A percentile compares a stretch with the other conserved stretches of the same genome.
Conservation (phyloP, 1,140 invertebrate species). For the Helicoverpa zea region DNA sequence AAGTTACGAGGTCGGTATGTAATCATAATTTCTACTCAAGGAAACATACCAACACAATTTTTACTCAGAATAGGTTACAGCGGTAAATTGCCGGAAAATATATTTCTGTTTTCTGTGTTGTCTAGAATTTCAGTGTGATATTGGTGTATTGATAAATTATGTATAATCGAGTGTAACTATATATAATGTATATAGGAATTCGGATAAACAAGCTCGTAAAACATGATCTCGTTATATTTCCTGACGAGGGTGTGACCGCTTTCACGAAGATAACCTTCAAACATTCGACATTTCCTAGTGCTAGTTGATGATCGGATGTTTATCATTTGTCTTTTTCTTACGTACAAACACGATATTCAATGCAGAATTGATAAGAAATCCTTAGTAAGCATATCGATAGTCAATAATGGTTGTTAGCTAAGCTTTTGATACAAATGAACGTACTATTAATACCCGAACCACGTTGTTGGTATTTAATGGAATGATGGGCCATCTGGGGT, state of each 20-base stretch:
- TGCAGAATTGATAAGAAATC: not conserved
- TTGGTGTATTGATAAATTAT: slow-evolving; percentile 15
- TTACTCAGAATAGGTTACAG: not conserved
- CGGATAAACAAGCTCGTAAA: slow-evolving; percentile 60
- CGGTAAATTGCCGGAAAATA: not conserved
- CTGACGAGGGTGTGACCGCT: slow-evolving; percentile 60
- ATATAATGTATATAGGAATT: slow-evolving; percentile 42
- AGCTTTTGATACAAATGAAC: not conserved
- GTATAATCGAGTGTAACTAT: slow-evolving; percentile 1
- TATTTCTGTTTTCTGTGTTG: not conserved
- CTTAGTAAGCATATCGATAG: not conserved
- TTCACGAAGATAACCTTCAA: slow-evolving; percentile 51
- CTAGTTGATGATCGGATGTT: slow-evolving; percentile 19
- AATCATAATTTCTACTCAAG: not conserved
- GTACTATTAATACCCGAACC: slow-evolving; percentile 11
- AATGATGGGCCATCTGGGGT: slow-evolving; percentile 39
- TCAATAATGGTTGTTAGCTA: too few relatives aligned
- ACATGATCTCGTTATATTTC: slow-evolving; percentile 60
- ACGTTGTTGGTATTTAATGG: slow-evolving; percentile 30
- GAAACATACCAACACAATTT: not conserved
- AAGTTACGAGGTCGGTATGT: slow-evolving; percentile 13
- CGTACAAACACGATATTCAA: not conserved
- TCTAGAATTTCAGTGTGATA: not conserved
- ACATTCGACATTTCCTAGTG: slow-evolving; percentile 39
- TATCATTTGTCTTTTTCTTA: slow-evolving; percentile 15